Evolutionary conservation across 2,113 vertebrate genomes (phyloP).

Genomic region (Eleginops maclovinus): DNA sequence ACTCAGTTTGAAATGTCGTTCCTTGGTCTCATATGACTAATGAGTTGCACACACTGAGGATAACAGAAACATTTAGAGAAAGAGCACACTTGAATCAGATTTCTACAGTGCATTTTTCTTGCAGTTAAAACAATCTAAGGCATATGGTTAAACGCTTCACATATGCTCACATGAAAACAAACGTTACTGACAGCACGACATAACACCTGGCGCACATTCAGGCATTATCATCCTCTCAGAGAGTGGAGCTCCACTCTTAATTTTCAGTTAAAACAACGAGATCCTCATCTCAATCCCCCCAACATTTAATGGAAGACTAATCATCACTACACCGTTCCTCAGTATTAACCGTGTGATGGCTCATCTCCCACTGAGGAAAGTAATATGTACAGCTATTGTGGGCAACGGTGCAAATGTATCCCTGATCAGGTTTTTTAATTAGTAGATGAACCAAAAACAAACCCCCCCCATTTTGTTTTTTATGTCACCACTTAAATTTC

Average conservation of each 20-base stretch:
- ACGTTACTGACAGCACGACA: neutral
- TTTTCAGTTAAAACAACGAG: slow-evolving; percentile 3
- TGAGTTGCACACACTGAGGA: neutral
- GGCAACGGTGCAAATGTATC: slow-evolving; percentile 1
- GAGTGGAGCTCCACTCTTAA: too few species aligned
- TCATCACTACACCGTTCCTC: neutral
- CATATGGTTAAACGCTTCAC: neutral
- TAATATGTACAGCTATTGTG: too few species aligned
- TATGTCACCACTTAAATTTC: neutral
- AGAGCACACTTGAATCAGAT: neutral
- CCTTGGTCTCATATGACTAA: neutral
- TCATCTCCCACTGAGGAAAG: neutral
- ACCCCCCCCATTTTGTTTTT: too few species aligned
- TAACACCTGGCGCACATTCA: neutral
- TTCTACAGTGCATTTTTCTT: neutral
- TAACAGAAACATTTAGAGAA: neutral
- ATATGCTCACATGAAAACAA: neutral
- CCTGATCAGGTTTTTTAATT: neutral
- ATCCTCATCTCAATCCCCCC: slow-evolving; percentile 1
- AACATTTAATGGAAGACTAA: neutral
- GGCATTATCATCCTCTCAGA: neutral
- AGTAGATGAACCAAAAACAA: neutral
- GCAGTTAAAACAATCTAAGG: neutral
- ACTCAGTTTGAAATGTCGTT: neutral
- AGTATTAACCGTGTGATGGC: neutral